Evolutionary conservation across 2,113 vertebrate species (phyloP).

Genomic region (Okapia johnstoni): DNA sequence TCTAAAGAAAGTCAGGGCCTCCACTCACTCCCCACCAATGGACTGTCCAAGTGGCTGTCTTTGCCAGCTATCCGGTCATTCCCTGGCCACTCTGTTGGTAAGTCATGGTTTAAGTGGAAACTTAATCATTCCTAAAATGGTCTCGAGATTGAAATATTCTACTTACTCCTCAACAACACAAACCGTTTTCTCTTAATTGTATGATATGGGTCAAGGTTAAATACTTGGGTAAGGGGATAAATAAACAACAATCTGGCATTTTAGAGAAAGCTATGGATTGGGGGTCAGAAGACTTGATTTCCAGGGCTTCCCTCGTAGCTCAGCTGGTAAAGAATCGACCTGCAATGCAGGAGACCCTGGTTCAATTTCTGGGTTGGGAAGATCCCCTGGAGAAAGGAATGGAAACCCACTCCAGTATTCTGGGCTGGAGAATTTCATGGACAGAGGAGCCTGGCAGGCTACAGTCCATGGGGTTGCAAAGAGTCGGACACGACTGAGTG

Average conservation of each 20-base stretch:
- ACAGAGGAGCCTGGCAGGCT: neutral
- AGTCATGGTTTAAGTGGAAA: neutral
- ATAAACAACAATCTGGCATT: neutral
- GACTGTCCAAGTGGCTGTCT: neutral
- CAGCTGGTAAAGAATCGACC: neutral
- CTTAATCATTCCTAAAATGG: neutral
- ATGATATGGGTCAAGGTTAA: neutral
- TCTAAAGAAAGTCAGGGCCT: neutral
- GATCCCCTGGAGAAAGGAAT: neutral
- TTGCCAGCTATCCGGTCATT: neutral
- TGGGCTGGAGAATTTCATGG: neutral
- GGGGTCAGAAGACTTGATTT: neutral
- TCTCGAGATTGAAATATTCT: neutral
- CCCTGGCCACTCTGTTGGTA: neutral
- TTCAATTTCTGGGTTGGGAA: neutral
- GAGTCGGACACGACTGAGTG: fast-evolving
- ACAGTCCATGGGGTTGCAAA: neutral
- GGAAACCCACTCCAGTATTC: neutral
- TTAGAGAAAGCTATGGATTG: neutral
- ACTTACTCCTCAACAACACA: neutral
- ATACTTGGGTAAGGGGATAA: neutral
- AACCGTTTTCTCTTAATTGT: neutral
- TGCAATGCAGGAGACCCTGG: neutral
- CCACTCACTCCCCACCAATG: neutral
- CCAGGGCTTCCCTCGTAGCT: neutral